Base-by-base conservation (phyloP, 2,797 vertebrate genomes). In the Eulemur albifrons region DNA sequence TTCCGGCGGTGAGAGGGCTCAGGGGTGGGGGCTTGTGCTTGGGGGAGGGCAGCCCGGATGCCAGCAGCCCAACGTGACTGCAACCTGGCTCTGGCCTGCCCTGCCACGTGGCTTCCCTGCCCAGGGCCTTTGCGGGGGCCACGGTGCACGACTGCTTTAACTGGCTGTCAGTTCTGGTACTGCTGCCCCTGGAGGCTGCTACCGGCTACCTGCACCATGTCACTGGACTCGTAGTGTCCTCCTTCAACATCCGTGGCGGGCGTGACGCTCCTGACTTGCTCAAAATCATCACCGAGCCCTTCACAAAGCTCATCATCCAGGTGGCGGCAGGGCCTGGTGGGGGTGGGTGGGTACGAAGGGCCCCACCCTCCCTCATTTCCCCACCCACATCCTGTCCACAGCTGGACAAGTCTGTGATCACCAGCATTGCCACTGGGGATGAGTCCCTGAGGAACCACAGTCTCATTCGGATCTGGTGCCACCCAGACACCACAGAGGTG, bases 61-160 rank as follows among this genome's bases (percentile, higher is more conserved):
- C 50, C 32, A 52, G 81, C 57, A 90, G 45, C 45, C 43, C 57
- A 4, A 21, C 1, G 1, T 4, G 25, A 79, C 59, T 0, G 0
- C 18, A 4, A 15, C 76, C 67, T 25, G 93, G 77, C 67, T 75
- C 81, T 0, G 7, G 83, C 52, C 82, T 43, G 32, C 32, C 73
- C 59, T 89, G 72, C 91, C 85, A 93, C 0, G 1, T 92, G 79
- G 65, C 54, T 76, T 95, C 94, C 88, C 89, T 69, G 85, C 38
- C n/a, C 97, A 99, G 99, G 73, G 99, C 99, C 5, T 99, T 99
- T 0, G 99, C 99, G 0, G 99, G 99, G 21, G 99, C 99, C 57
- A 99, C 99, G 0, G 99, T 99, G 94, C 99, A 99, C 0, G 99
- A 99, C 98, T 99, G 99, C 98, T 99, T 99, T 98, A 99, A 99